A percentile compares a stretch with the other conserved stretches of the same genome.
phyloP scores from a whole-genome alignment of 2,888 invertebrate genomes.

The Platypus cylindrus region DNA sequence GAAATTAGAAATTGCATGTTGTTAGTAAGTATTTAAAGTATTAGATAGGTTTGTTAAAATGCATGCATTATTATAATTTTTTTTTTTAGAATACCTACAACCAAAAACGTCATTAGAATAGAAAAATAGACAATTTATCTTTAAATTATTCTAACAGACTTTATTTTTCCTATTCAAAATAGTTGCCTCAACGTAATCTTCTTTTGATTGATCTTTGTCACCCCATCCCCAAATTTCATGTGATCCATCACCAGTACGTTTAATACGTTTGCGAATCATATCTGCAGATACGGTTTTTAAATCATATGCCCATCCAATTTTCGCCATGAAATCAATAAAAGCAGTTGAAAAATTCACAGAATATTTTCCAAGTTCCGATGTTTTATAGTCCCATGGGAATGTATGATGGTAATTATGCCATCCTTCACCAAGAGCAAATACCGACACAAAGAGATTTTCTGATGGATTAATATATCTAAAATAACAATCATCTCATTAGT shows the following conservation, averaged over 20 bases:
- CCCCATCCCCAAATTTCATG: slow-evolving; percentile 68
- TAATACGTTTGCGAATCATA: slow-evolving; percentile 53
- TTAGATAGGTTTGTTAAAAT: too few species aligned
- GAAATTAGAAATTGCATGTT: too few species aligned
- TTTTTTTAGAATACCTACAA: too few species aligned
- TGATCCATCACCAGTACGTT: slow-evolving; percentile 29
- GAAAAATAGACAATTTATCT: too few species aligned
- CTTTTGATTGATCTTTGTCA: slow-evolving; percentile 48
- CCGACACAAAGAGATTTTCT: slow-evolving; percentile 54
- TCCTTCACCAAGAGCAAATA: slow-evolving; percentile 62
- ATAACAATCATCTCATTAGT: too few species aligned
- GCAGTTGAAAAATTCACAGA: slow-evolving; percentile 57
- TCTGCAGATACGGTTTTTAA: slow-evolving; percentile 64
- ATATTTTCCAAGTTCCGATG: slow-evolving; percentile 51
- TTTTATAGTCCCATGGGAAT: slow-evolving; percentile 79
- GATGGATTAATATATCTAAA: slow-evolving; percentile 55
- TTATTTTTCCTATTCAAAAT: neutral
- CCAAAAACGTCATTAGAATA: too few species aligned
- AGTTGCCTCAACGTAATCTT: slow-evolving; percentile 29
- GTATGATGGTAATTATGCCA: slow-evolving; percentile 83
- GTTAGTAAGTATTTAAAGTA: too few species aligned
- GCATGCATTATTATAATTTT: too few species aligned
- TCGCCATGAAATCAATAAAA: slow-evolving; percentile 70
- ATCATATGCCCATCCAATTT: slow-evolving; percentile 79
- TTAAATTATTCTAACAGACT: too few species aligned